Conservation (phyloP, 1,140 invertebrate genomes). For the Octopus sinensis region DNA sequence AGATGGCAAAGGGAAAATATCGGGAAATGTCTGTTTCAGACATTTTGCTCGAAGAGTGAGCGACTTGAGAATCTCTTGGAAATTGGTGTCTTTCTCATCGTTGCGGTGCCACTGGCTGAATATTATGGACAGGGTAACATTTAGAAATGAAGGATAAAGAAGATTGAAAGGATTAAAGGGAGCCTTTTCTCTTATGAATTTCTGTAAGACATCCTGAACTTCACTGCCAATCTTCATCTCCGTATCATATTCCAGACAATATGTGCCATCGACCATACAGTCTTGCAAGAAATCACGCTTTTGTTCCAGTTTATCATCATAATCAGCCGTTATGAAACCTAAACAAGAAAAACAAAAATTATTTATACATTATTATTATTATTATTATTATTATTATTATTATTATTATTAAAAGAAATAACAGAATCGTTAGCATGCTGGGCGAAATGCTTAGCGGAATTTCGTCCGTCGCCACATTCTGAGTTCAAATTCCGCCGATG, state of each 20-base stretch:
- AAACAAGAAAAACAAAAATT: slow-evolving; percentile 5
- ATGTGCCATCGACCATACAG: slow-evolving; percentile 32
- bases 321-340: slow-evolving; percentile 41
- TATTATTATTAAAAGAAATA: no score
- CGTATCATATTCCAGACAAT: slow-evolving; percentile 25
- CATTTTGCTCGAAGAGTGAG: slow-evolving; percentile 27
- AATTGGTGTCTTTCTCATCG: slow-evolving; percentile 32
- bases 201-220: slow-evolving; percentile 29
- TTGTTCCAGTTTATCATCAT: slow-evolving; percentile 30
- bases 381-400: no score
- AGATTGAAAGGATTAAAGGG: slow-evolving; percentile 34
- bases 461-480: no score
- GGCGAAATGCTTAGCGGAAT: no score
- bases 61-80: slow-evolving; percentile 36
- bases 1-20: slow-evolving; percentile 32
- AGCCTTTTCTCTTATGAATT: slow-evolving; percentile 27
- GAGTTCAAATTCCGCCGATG: no score
- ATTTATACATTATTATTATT: neutral
- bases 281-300: slow-evolving; percentile 36
- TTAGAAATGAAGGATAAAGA: slow-evolving; percentile 37
- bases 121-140: slow-evolving; percentile 39
- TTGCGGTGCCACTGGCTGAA: slow-evolving; percentile 40
- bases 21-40: slow-evolving; percentile 24
- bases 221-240: slow-evolving; percentile 36
- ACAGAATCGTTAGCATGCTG: no score